Conservation (phyloP, 1,140 invertebrate genomes). For the Ceratitis capitata region DNA sequence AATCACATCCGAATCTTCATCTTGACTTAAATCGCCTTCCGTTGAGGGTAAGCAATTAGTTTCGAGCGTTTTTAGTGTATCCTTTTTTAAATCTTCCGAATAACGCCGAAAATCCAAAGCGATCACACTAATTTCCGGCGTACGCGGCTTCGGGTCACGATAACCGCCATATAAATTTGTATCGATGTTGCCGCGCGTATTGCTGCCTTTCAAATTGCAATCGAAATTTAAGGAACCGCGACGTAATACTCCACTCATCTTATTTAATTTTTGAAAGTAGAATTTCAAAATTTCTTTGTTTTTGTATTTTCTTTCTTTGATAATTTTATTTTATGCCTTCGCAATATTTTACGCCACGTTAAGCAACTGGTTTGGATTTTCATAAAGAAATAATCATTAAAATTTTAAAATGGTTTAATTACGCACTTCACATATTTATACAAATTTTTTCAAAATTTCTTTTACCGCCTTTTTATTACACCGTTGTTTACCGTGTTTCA, state of each 20-base stretch:
- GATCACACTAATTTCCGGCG: conserved; percentile 63
- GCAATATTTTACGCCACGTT: not conserved
- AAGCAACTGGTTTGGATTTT: not conserved
- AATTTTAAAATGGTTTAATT: not conserved
- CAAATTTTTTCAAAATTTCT: not conserved
- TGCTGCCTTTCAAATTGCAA: conserved; percentile 47
- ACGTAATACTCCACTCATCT: conserved; percentile 60
- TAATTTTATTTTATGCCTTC: not conserved
- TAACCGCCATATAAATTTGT: conserved; percentile 61
- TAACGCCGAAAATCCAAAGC: conserved; percentile 60
- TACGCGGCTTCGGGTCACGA: conserved; percentile 56
- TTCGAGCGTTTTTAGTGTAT: not conserved
- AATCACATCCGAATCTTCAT: conserved; percentile 69
- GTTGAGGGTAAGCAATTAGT: not conserved
- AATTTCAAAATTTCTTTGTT: not conserved
- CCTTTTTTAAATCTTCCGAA: conserved; percentile 61
- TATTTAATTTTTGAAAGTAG: not conserved
- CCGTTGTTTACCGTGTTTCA: conserved; percentile 24
- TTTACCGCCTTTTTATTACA: not conserved
- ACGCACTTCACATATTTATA: not conserved
- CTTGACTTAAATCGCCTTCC: conserved; percentile 63
- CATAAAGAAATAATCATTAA: not conserved
- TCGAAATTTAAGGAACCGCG: conserved; percentile 61
- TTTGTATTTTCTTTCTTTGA: not conserved
- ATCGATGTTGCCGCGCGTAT: conserved; percentile 55